Evolutionary conservation across 2,888 invertebrate species (phyloP).

Genomic region (Conistra vaccinii): DNA sequence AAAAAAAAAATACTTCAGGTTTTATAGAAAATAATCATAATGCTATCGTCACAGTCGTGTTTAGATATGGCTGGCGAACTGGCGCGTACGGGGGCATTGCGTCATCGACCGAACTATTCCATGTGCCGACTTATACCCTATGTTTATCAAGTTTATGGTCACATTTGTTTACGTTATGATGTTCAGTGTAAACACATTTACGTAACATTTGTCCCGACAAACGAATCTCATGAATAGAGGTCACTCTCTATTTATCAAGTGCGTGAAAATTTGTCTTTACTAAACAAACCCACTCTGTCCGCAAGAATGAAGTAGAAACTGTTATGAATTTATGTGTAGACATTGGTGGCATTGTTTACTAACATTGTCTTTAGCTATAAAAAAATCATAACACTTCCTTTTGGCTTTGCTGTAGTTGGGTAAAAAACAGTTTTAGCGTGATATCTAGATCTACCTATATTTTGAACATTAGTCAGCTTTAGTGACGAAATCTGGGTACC

Average conservation of each 20-base stretch:
- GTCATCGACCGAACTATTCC: conserved; percentile 59
- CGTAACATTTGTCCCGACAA: conserved; percentile 59
- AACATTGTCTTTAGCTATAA: neutral
- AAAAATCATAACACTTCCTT: too few species aligned
- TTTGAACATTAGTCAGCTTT: neutral
- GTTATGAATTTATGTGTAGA: conserved; percentile 33
- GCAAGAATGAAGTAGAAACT: conserved; percentile 32
- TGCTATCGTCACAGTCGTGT: conserved; percentile 39
- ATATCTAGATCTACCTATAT: neutral
- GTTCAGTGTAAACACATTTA: conserved; percentile 65
- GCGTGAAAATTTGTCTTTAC: conserved; percentile 55
- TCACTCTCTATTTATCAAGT: conserved; percentile 67
- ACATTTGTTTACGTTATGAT: conserved; percentile 72
- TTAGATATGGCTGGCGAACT: conserved; percentile 31
- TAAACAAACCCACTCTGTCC: conserved; percentile 55
- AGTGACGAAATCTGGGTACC: neutral
- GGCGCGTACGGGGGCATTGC: conserved; percentile 49
- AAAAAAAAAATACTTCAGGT: neutral
- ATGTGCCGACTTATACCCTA: conserved; percentile 57
- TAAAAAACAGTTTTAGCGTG: neutral
- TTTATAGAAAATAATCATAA: neutral
- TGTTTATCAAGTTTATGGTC: conserved; percentile 75
- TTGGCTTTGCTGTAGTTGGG: too few species aligned
- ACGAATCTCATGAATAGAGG: conserved; percentile 62
- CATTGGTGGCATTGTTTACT: conserved; percentile 28